Evolutionary conservation across 2,797 vertebrate genomes (phyloP).

Genomic region (Harpagifer antarcticus): DNA sequence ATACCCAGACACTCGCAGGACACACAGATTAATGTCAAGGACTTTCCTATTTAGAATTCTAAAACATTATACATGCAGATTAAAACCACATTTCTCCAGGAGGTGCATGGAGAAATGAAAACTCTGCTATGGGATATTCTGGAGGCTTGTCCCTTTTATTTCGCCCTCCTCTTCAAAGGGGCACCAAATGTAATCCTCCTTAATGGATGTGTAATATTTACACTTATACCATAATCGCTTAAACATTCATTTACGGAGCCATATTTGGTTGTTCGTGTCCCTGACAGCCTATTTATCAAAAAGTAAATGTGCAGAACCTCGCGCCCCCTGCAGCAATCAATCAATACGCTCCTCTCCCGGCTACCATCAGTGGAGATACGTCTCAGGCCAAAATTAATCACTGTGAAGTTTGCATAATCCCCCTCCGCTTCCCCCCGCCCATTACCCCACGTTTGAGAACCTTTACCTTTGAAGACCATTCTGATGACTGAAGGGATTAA

Average conservation of each 20-base stretch:
- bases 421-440: constrained; percentile 49
- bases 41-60: constrained; percentile 78
- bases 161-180: constrained; percentile 63
- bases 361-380: constrained; percentile 78
- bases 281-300: constrained; percentile 90
- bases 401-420: constrained; percentile 85
- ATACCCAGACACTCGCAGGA: constrained; percentile 31
- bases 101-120: no score
- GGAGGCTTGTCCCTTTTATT: constrained; percentile 56
- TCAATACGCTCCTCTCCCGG: constrained; percentile 81
- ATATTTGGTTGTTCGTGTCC: constrained; percentile 83
- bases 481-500: constrained; percentile 77
- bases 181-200: constrained; percentile 82
- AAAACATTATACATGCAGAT: constrained; percentile 80
- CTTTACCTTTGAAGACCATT: constrained; percentile 81
- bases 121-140: constrained; percentile 62
- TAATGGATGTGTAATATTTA: constrained; percentile 89
- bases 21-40: constrained; percentile 83
- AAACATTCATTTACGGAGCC: constrained; percentile 84
- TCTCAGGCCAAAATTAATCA: constrained; percentile 85
- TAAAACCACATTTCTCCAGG: constrained; percentile 66
- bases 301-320: constrained; percentile 84
- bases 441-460: constrained; percentile 74
- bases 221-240: constrained; percentile 85
- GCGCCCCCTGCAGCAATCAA: constrained; percentile 85